A percentile compares a stretch with the other conserved stretches of the same genome.
phyloP scores from a whole-genome alignment of 2,797 vertebrate genomes.

The Hapalemur alaotrensis region DNA sequence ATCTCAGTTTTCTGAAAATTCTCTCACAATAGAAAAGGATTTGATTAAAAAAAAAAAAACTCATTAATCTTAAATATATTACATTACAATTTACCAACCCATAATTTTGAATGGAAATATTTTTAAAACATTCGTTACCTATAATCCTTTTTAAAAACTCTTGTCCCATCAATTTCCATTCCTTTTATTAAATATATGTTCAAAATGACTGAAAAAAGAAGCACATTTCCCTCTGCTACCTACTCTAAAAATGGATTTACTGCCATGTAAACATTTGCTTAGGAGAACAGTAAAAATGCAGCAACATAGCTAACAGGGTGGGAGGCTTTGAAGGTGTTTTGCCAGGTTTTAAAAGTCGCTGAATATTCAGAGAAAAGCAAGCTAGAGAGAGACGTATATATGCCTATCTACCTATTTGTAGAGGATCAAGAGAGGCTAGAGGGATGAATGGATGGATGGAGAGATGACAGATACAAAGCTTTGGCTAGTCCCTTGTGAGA shows the following conservation, averaged over 20 bases:
- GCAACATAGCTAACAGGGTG: constrained; percentile 31
- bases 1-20: neutral
- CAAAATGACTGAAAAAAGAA: constrained; percentile 51
- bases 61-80: neutral
- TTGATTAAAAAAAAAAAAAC: neutral
- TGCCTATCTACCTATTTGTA: neutral
- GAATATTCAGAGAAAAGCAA: constrained; percentile 42
- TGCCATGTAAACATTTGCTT: constrained; percentile 69
- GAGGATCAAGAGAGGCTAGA: neutral
- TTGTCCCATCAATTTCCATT: neutral
- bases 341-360: constrained; percentile 55
- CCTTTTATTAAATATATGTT: constrained; percentile 5
- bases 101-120: neutral
- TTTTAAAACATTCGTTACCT: neutral
- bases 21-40: neutral
- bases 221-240: constrained; percentile 47
- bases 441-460: neutral
- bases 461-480: constrained; percentile 61
- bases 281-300: constrained; percentile 55
- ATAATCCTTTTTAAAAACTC: neutral
- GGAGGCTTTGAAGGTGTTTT: constrained; percentile 59
- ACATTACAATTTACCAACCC: neutral
- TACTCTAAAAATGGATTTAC: constrained; percentile 68
- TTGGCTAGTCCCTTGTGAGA: constrained; percentile 54
- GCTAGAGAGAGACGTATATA: neutral